A percentile compares a stretch with the other conserved stretches of the same genome.
Conservation (phyloP, 1,140 invertebrate genomes). For the Drosophila burlai region DNA sequence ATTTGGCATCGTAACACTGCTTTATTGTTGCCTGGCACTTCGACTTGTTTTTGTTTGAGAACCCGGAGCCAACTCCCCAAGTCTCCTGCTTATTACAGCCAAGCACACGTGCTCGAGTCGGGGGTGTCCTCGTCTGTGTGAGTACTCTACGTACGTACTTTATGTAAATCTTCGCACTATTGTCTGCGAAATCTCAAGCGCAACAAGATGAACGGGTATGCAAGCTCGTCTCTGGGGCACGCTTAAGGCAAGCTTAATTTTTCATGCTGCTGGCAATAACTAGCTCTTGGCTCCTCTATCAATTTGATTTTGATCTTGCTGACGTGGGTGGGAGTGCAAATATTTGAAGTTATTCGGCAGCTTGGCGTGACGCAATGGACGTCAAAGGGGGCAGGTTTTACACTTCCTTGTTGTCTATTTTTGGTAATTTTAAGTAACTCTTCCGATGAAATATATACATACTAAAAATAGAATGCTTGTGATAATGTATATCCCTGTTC, state of each 20-base stretch:
- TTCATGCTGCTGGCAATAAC: conserved; percentile 71
- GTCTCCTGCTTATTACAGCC: conserved; percentile 75
- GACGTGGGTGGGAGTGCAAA: conserved; percentile 34
- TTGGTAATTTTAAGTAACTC: neutral
- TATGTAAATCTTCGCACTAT: conserved; percentile 73
- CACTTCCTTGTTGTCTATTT: neutral
- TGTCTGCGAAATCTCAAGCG: conserved; percentile 49
- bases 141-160: neutral
- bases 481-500: neutral
- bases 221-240: conserved; percentile 57
- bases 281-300: conserved; percentile 34
- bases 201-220: conserved; percentile 45
- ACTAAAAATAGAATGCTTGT: neutral
- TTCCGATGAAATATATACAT: neutral
- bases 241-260: conserved; percentile 75
- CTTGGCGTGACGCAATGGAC: conserved; percentile 29
- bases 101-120: conserved; percentile 54
- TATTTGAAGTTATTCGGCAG: conserved; percentile 51
- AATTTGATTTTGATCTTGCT: conserved; percentile 49
- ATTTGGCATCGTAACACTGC: conserved; percentile 56
- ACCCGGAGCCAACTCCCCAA: conserved; percentile 60
- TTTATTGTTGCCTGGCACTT: conserved; percentile 67
- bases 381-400: neutral
- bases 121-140: conserved; percentile 4
- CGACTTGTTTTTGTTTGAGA: conserved; percentile 15